These are phyloP conservation scores for Protophormia terraenovae DNA, from an alignment of 2,888 invertebrate species.

Conservation along the genomic window DNA sequence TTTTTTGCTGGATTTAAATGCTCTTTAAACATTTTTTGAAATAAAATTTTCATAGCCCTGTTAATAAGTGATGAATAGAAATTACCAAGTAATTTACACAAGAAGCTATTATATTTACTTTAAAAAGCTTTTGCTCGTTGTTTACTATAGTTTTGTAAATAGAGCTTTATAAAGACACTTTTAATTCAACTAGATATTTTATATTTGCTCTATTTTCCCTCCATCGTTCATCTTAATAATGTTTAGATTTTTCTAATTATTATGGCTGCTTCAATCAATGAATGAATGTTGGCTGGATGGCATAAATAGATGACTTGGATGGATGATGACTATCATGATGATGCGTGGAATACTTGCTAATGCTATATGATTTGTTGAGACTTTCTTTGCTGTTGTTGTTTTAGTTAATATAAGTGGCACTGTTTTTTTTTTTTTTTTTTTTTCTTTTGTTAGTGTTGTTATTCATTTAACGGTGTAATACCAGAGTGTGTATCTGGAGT, in stretches of 20 bases:
- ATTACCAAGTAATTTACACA: too few relatives aligned
- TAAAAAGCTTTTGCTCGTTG: too few relatives aligned
- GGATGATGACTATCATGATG: constrained; percentile 8
- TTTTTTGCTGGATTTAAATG: too few relatives aligned
- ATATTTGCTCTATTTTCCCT: not conserved
- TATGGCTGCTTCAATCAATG: constrained; percentile 42
- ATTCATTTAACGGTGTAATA: constrained; percentile 66
- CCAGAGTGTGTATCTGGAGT: constrained; percentile 60
- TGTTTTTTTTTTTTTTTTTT: not conserved
- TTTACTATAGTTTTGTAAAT: too few relatives aligned
- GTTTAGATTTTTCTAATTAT: constrained; percentile 53
- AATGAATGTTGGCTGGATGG: constrained; percentile 15
- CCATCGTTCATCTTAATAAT: not conserved
- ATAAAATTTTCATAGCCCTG: too few relatives aligned
- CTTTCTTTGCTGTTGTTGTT: constrained; percentile 38
- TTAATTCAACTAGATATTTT: too few relatives aligned
- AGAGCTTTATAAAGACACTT: too few relatives aligned
- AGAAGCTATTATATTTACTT: too few relatives aligned
- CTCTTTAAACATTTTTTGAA: too few relatives aligned
- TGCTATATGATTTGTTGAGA: constrained; percentile 47
- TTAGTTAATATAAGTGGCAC: constrained; percentile 37
- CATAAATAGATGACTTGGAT: too few relatives aligned
- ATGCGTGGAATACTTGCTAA: constrained; percentile 62
- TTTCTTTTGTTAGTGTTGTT: constrained; percentile 33
- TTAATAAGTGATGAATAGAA: too few relatives aligned